Evolutionary conservation across 2,888 invertebrate species (phyloP).

Genomic region (Deroplatys truncata): DNA sequence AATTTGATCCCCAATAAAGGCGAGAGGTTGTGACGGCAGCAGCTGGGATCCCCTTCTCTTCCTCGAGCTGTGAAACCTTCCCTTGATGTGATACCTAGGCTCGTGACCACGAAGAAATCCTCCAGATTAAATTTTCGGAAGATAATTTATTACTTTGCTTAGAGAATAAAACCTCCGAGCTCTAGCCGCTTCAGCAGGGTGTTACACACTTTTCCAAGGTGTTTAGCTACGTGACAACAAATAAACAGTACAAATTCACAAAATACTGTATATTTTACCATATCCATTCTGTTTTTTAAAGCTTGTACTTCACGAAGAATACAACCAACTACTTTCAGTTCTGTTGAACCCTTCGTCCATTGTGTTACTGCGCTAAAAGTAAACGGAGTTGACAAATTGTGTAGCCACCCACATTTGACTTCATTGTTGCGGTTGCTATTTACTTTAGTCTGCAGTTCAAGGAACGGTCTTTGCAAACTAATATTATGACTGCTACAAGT

Average conservation of each 20-base stretch:
- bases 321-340: not conserved
- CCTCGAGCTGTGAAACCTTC: not conserved
- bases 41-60: not conserved
- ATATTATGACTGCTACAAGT: not conserved
- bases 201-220: not conserved
- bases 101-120: slow-evolving; percentile 8
- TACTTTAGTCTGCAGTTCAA: no score
- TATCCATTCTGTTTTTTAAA: not conserved
- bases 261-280: not conserved
- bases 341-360: not conserved
- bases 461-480: not conserved
- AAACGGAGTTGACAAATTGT: no score
- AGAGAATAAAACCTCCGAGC: not conserved
- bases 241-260: not conserved
- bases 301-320: not conserved
- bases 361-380: no score
- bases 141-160: slow-evolving; percentile 12
- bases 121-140: slow-evolving; percentile 13
- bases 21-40: not conserved
- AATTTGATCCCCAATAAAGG: no score
- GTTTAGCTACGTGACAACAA: not conserved
- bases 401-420: not conserved
- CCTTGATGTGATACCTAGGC: not conserved
- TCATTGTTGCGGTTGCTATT: not conserved
- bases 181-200: not conserved